phyloP scores from a whole-genome alignment of 2,797 vertebrate genomes.

The Dallia pectoralis region DNA sequence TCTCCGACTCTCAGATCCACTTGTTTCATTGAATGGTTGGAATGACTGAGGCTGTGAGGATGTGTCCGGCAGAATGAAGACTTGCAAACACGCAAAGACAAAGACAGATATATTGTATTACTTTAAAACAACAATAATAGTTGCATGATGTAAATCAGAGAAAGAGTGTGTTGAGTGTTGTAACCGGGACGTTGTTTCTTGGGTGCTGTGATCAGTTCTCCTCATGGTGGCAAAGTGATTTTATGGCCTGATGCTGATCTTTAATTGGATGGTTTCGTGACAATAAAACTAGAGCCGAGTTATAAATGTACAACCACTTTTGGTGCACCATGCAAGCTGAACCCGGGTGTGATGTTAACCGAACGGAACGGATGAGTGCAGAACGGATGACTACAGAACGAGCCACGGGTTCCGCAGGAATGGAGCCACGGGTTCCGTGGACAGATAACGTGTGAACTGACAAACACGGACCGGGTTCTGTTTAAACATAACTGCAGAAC shows the following conservation, averaged over 20 bases:
- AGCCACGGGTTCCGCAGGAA: constrained; percentile 21
- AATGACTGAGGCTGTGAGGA: constrained; percentile 6
- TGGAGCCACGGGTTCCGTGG: constrained; percentile 28
- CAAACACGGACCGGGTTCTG: constrained; percentile 49
- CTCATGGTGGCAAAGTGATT: constrained; percentile 47
- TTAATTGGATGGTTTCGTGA: constrained; percentile 3
- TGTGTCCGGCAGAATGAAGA: background rate
- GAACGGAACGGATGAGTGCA: background rate
- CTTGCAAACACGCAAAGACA: background rate
- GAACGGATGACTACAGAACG: background rate
- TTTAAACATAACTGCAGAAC: constrained; percentile 56
- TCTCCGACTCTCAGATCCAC: background rate
- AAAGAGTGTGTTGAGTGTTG: background rate
- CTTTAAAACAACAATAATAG: background rate
- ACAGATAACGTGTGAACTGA: constrained; percentile 52
- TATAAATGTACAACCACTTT: constrained; percentile 42
- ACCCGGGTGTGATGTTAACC: constrained; percentile 40
- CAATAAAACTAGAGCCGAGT: constrained; percentile 17
- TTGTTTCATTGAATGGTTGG: background rate
- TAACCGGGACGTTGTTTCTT: constrained; percentile 24
- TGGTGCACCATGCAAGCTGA: constrained; percentile 51
- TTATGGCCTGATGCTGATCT: constrained; percentile 44
- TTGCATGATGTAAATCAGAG: background rate
- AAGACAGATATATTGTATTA: background rate
- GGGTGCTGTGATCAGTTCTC: constrained; percentile 37